Evolutionary conservation across 2,113 vertebrate genomes (phyloP), one percentile per base, ranked within the genome.

Genomic region (Tapirus terrestris): DNA sequence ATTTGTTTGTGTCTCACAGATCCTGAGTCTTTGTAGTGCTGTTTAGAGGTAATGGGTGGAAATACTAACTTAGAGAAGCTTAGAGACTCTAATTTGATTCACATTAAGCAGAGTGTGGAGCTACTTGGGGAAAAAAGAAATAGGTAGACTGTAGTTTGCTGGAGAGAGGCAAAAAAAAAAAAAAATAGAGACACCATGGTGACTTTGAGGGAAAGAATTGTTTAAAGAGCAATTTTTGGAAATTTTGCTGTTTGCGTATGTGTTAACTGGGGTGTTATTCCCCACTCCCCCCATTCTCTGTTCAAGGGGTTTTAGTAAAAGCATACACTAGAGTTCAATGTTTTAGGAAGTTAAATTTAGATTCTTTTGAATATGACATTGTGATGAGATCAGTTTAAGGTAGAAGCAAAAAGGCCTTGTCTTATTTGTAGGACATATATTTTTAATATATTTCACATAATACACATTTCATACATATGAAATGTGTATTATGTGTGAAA

Each of bases 1-100:
- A 51, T 91, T 91, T 97, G 25, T 91, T 95, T 95, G 81, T 86
- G 16, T 88, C 33, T 96, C 17, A 83, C 65, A 75, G n/a, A 94
- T 85, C 16, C 33, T 95, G 77, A 81, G 6, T 92, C 11, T 76
- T 94, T 65, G 53, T 58, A 75, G 33, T 94, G 43, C 56, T 94
- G 33, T 70, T 88, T 88, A 91, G 58, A 63, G 20, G n/a, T 84
- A 82, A 89, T 18, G 60, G 9, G 10, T 45, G 84, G 29, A 91
- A 79, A 89, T 70, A 20, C 13, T 56, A 84, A 79, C 53, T 61
- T 80, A 97, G 29, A 73, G n/a, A 91, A 95, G 23, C 4, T 91
- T 63, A 83, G 56, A 95, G 36, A 84, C 39, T 73, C 29, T 89
- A 84, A 70, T 61, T 89, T 73, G 23, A 93, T 83, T 93, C 53